Evolutionary conservation across 2,113 vertebrate species (phyloP), one percentile per base, ranked within the genome.

Genomic region (Psilopsiagon aurifrons): DNA sequence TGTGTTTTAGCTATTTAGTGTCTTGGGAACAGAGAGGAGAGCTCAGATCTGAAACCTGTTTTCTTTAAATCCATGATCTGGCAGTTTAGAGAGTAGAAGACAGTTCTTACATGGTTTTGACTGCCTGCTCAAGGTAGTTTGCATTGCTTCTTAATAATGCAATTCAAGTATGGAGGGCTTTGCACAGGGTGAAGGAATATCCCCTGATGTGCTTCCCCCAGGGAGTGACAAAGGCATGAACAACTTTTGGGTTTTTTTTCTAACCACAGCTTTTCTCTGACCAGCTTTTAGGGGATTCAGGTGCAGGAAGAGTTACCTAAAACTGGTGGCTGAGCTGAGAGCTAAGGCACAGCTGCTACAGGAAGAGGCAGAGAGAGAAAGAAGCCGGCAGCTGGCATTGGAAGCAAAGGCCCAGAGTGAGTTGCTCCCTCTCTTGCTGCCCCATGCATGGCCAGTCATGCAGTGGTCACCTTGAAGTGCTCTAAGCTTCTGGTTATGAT

Each of bases 281-380:
- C 79, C 66, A 98, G 97, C 83, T 84, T 97, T 97, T 83, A 97
- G 92, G 88, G 88, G 88, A 62, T 95, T 95, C 78, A 83, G 71
- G 27, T 97, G 81, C 83, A 93, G 84, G 29, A 98, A 96, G 84
- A 95, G 37, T 29, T 97, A 97, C 67, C 73, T 67, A 14, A 95
- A 95, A 43, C 79, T 95, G 17, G 60, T 98, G 88, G 59, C 91
- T 68, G 97, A 98, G 47, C 63, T 97, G 80, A 95, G 64, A 81
- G 88, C 74, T 83, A 60, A 75, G 62, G 80, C 87, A 23, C 87
- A 51, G 84, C 22, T 0, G 44, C 88, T 86, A 22, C 88, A 96
- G 70, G 81, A 97, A 47, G 71, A 96, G 88, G 90, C 90, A 79
- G 96, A 97, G 84, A 93, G 68, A 80, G 97, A 97, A 75, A 96